Conservation (phyloP, 2,888 invertebrate genomes). For the Notodonta dromedarius region DNA sequence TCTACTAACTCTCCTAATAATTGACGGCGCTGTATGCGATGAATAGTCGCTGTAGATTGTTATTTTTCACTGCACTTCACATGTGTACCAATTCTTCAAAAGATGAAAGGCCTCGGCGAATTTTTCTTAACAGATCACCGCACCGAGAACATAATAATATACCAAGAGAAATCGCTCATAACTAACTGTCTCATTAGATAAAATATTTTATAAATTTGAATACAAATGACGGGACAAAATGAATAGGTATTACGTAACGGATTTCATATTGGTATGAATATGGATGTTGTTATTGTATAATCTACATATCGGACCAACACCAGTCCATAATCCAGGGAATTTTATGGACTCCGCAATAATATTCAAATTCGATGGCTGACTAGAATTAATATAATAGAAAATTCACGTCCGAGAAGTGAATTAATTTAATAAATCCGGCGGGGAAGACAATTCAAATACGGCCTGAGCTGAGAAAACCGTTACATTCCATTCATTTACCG, state of each 20-base stretch:
- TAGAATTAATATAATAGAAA: conserved; percentile 58
- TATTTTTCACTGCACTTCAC: neutral
- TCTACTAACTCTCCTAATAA: conserved; percentile 23
- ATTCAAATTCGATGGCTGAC: conserved; percentile 50
- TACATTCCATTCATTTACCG: conserved; percentile 44
- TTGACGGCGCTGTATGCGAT: conserved; percentile 10
- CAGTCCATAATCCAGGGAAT: conserved; percentile 21
- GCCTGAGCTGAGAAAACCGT: conserved; percentile 42
- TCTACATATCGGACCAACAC: conserved; percentile 16
- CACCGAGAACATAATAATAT: too few species aligned
- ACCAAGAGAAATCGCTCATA: too few species aligned
- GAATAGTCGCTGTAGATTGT: neutral
- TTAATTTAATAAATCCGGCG: conserved; percentile 56
- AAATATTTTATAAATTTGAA: conserved; percentile 11
- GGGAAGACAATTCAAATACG: conserved; percentile 49
- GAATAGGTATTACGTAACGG: neutral
- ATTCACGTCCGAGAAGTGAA: conserved; percentile 51
- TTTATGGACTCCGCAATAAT: conserved; percentile 34
- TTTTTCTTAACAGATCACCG: too few species aligned
- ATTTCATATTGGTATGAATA: neutral
- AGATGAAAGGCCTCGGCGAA: neutral
- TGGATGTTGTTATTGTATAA: conserved; percentile 2
- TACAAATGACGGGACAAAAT: conserved; percentile 2
- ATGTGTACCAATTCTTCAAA: neutral
- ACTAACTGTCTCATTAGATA: neutral